These are phyloP conservation scores for Halichoeres trimaculatus DNA, from an alignment of 2,113 vertebrate genomes.

Conservation along the genomic window DNA sequence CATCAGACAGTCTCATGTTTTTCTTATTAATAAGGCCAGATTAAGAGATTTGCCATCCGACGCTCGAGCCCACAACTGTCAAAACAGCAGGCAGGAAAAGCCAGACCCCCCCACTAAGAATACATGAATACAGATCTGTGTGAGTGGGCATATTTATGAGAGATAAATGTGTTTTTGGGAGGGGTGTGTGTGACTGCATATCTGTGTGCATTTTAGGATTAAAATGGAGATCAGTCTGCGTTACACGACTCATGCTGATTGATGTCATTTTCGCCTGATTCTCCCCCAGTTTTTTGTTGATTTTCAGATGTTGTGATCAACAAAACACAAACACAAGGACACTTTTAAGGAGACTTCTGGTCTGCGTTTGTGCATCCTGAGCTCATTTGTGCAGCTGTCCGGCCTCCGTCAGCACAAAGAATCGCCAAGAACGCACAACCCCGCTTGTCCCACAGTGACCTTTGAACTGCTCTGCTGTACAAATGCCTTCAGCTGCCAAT, in stretches of 20 bases:
- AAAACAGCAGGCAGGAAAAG: conserved; percentile 77
- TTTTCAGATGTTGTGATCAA: conserved; percentile 17
- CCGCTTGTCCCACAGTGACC: conserved; percentile 86
- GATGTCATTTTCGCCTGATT: conserved; percentile 35
- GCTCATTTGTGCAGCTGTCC: conserved; percentile 80
- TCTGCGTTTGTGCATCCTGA: neutral
- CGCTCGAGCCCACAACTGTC: conserved; percentile 80
- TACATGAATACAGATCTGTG: conserved; percentile 73
- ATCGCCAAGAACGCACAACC: conserved; percentile 83
- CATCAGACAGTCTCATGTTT: conserved; percentile 71
- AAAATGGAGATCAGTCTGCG: conserved; percentile 41
- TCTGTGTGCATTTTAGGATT: conserved; percentile 60
- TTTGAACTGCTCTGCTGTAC: conserved; percentile 88
- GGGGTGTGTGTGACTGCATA: conserved; percentile 39
- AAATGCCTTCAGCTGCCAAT: conserved; percentile 94
- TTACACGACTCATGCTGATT: conserved; percentile 8
- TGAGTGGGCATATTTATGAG: conserved; percentile 79
- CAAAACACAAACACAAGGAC: neutral
- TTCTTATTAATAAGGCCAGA: conserved; percentile 80
- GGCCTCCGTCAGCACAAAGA: conserved; percentile 83
- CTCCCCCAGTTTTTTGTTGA: conserved; percentile 32
- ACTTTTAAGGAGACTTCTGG: conserved; percentile 2
- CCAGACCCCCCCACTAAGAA: conserved; percentile 56
- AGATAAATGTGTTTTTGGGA: conserved; percentile 59
- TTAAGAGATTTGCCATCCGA: conserved; percentile 82